These are phyloP conservation scores for Euspilapteryx auroguttella DNA, from an alignment of 2,888 invertebrate genomes.

Conservation along the genomic window DNA sequence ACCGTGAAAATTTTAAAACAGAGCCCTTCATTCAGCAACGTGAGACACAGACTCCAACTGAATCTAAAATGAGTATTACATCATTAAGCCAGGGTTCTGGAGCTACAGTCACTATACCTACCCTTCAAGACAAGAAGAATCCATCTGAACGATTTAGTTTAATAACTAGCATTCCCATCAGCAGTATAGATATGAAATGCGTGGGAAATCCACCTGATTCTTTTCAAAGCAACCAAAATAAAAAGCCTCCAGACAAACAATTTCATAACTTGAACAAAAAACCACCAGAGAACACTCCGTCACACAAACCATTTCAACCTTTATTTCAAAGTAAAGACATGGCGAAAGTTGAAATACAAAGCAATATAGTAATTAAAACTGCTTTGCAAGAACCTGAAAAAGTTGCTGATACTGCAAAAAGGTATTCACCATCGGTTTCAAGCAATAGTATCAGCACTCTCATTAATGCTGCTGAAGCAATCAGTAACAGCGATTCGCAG, in stretches of 20 bases:
- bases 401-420: slow-evolving; percentile 5
- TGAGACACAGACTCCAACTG: background rate
- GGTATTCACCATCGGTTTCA: slow-evolving; percentile 6
- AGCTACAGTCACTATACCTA: slow-evolving; percentile 6
- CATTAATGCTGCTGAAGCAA: slow-evolving; percentile 35
- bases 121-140: slow-evolving; percentile 26
- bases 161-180: slow-evolving; percentile 52
- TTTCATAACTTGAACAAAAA: too few species aligned
- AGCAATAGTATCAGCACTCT: slow-evolving; percentile 27
- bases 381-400: slow-evolving; percentile 25
- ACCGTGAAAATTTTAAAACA: slow-evolving; percentile 9
- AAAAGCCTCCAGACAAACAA: too few species aligned
- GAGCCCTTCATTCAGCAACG: background rate
- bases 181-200: slow-evolving; percentile 49
- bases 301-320: slow-evolving; percentile 20
- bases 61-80: background rate
- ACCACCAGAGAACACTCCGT: slow-evolving; percentile 18
- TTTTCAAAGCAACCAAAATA: background rate
- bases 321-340: slow-evolving; percentile 14
- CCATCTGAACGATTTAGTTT: slow-evolving; percentile 35
- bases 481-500: slow-evolving; percentile 28
- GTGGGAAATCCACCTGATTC: slow-evolving; percentile 11
- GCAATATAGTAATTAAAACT: slow-evolving; percentile 40
- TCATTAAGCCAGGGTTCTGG: background rate
- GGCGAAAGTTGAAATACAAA: slow-evolving; percentile 39